A percentile compares a stretch with the other conserved stretches of the same genome.
phyloP scores from a whole-genome alignment of 35 echinoderm and acorn worm genomes.

The Apostichopus californicus region DNA sequence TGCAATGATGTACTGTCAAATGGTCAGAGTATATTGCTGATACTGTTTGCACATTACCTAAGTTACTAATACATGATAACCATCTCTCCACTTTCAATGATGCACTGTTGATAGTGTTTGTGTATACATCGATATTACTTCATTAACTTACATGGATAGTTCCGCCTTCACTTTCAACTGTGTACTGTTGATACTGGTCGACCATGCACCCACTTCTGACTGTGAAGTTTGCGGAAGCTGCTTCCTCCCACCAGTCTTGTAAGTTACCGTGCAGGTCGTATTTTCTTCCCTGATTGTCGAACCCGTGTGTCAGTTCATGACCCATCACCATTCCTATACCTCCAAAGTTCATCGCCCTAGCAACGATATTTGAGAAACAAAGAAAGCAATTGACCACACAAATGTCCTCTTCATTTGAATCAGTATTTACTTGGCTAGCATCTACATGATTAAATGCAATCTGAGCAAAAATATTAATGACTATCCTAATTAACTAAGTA shows the following conservation, averaged over 20 bases:
- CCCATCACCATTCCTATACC: conserved; percentile 86
- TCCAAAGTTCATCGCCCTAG: conserved; percentile 95
- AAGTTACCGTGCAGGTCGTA: conserved; percentile 89
- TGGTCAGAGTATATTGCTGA: too few species aligned
- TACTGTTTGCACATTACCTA: too few species aligned
- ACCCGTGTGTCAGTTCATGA: conserved; percentile 92
- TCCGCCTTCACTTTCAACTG: conserved; percentile 1
- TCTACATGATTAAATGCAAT: too few species aligned
- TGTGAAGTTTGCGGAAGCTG: conserved; percentile 56
- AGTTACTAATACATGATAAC: neutral
- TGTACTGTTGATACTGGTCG: conserved; percentile 74
- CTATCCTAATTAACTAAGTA: too few species aligned
- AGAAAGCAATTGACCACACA: neutral
- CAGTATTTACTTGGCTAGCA: too few species aligned
- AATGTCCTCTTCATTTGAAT: too few species aligned
- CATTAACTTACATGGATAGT: conserved; percentile 5
- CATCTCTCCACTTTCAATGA: neutral
- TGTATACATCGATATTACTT: neutral
- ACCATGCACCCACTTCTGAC: conserved; percentile 73
- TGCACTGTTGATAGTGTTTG: neutral
- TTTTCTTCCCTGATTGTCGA: conserved; percentile 83
- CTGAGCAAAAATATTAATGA: too few species aligned
- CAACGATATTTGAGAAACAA: neutral
- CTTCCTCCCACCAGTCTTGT: conserved; percentile 84
- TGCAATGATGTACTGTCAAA: too few species aligned